Percentiles rank a stretch among this genome's conserved stretches.
Evolutionary conservation across 1,140 invertebrate species (phyloP).

Genomic region (Cyphomyrmex costatus): DNA sequence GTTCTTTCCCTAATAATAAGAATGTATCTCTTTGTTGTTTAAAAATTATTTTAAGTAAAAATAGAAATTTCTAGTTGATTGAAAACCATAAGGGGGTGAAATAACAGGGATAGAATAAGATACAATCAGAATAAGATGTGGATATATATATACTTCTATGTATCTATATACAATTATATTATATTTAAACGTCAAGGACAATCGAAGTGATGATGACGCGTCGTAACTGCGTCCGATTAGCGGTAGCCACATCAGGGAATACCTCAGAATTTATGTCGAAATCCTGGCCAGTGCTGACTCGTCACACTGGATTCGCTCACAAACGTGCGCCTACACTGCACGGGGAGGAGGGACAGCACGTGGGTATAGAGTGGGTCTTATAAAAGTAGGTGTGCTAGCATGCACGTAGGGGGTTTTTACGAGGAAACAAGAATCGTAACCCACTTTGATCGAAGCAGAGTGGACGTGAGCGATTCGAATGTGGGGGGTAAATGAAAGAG

Average conservation of each 20-base stretch:
- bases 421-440: constrained; percentile 74
- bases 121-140: neutral
- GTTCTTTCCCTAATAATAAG: neutral
- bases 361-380: constrained; percentile 62
- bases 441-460: constrained; percentile 64
- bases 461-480: constrained; percentile 14
- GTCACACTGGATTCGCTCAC: constrained; percentile 66
- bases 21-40: neutral
- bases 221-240: constrained; percentile 57
- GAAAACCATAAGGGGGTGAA: neutral
- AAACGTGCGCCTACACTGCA: constrained; percentile 48
- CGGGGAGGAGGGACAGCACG: constrained; percentile 35
- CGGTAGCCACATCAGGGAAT: constrained; percentile 77
- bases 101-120: neutral
- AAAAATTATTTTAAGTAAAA: neutral
- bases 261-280: constrained; percentile 79
- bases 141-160: neutral
- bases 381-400: constrained; percentile 69
- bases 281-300: constrained; percentile 79
- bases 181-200: constrained; percentile 47
- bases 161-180: neutral
- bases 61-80: neutral
- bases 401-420: constrained; percentile 74
- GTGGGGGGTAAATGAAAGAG: constrained; percentile 15
- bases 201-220: constrained; percentile 34